phyloP scores from a whole-genome alignment of 2,888 invertebrate genomes.

The Lithophane socia region DNA sequence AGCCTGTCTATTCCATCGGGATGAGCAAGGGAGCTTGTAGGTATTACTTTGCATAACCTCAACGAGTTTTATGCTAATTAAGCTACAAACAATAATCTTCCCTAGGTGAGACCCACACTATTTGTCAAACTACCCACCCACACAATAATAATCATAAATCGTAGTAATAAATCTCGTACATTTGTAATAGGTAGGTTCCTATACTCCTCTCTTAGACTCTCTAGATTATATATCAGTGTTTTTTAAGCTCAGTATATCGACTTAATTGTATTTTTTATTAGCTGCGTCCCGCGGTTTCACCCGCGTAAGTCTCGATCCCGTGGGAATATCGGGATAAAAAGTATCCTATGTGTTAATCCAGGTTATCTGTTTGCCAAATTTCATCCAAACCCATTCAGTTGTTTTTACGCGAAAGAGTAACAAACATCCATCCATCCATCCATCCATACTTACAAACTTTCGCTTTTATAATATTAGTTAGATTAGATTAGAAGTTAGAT shows the following conservation, averaged over 20 bases:
- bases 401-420: too few relatives aligned
- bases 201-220: not conserved
- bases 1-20: not conserved
- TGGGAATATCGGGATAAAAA: too few relatives aligned
- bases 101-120: slow-evolving; percentile 20
- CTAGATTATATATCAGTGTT: not conserved
- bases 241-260: not conserved
- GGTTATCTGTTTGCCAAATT: too few relatives aligned
- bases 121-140: slow-evolving; percentile 19
- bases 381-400: too few relatives aligned
- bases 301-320: too few relatives aligned
- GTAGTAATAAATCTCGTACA: slow-evolving; percentile 5
- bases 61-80: slow-evolving; percentile 27
- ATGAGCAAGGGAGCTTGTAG: not conserved
- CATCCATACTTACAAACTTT: too few relatives aligned
- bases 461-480: too few relatives aligned
- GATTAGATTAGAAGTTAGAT: too few relatives aligned
- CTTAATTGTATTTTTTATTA: not conserved
- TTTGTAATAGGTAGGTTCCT: not conserved
- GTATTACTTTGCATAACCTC: slow-evolving; percentile 12
- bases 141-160: slow-evolving; percentile 23
- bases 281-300: too few relatives aligned
- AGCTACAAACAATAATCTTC: slow-evolving; percentile 19
- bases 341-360: too few relatives aligned
- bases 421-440: too few relatives aligned